Base-by-base conservation (phyloP, 2,113 vertebrate species). In the Varanus salvator region DNA sequence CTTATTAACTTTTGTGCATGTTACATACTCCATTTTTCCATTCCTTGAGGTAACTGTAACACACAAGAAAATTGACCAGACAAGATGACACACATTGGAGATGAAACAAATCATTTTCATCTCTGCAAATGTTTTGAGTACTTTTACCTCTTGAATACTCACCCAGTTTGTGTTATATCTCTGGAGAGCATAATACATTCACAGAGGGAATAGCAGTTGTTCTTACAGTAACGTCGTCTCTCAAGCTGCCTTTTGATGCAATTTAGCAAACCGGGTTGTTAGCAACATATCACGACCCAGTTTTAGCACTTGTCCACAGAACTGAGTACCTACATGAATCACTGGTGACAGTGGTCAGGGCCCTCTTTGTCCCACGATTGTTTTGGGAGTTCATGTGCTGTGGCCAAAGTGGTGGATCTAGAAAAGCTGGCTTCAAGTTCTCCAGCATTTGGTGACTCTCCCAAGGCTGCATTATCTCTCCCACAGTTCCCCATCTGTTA, bases 241-340 rank as follows among this genome's bases (percentile, higher is more conserved):
- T 94, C 93, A 93, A 95, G 93, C 93, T 94, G 92, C 94, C 89
- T 95, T 93, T 94, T 94, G 95, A 96, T 94, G 89, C 91, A 85
- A 89, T 96, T 94, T 92, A 95, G 93, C 93, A 94, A 95, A 89
- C 88, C 94, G 93, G 93, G 94, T 89, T 94, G 93, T 90, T 88
- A 94, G 91, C 92, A 93, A 66, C 93, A 91, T 94, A 90, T 94
- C 93, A 93, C 91, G 92, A 93, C 92, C 54, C 92, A 95, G 93
- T 93, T 95, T 93, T 96, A 92, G 92, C 93, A 0, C 86, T 92
- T 95, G 5, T 31, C 81, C 93, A 95, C 78, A 84, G 21, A 29
- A 31, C 19, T 54, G 27, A 54, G 19, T n/a, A 48, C 19, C 17
- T 50, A 38, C 44, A 48, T 77, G 15, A 48, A 57, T 87, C 15